phyloP scores from a whole-genome alignment of 2,113 vertebrate genomes.

The Urocynchramus pylzowi region DNA sequence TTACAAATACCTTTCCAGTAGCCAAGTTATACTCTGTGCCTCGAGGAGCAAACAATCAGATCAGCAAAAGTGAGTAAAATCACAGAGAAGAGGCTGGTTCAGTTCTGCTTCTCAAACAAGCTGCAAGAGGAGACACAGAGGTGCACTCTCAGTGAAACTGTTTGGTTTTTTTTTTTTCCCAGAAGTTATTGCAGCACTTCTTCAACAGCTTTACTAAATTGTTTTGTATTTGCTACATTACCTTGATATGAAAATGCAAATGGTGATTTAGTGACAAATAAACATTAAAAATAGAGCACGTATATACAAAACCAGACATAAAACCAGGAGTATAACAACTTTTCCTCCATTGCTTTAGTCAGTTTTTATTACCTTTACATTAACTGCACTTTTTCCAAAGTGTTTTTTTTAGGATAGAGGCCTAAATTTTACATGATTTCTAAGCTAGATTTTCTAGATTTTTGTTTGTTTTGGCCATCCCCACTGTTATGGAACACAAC shows the following conservation, averaged over 20 bases:
- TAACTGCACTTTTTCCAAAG: neutral
- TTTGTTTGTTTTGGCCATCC: neutral
- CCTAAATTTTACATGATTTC: neutral
- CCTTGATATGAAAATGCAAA: neutral
- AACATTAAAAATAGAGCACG: neutral
- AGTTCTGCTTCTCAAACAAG: neutral
- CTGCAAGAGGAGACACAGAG: neutral
- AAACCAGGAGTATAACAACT: neutral
- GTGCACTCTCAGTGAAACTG: neutral
- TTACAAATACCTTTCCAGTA: neutral
- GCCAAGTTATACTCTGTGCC: neutral
- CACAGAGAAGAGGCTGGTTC: neutral
- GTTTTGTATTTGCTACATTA: neutral
- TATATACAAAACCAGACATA: neutral
- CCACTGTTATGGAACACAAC: accelerated
- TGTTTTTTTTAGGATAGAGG: neutral
- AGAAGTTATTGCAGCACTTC: neutral
- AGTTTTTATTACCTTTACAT: neutral
- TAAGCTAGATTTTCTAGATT: neutral
- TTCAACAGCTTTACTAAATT: neutral
- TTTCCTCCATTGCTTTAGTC: neutral
- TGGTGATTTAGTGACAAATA: neutral
- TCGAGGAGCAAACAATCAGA: neutral
- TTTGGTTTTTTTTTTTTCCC: neutral
- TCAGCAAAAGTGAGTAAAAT: neutral